Percentiles rank a stretch among this genome's conserved stretches.
Evolutionary conservation across 2,797 vertebrate genomes (phyloP).

Genomic region (Falco berigora): DNA sequence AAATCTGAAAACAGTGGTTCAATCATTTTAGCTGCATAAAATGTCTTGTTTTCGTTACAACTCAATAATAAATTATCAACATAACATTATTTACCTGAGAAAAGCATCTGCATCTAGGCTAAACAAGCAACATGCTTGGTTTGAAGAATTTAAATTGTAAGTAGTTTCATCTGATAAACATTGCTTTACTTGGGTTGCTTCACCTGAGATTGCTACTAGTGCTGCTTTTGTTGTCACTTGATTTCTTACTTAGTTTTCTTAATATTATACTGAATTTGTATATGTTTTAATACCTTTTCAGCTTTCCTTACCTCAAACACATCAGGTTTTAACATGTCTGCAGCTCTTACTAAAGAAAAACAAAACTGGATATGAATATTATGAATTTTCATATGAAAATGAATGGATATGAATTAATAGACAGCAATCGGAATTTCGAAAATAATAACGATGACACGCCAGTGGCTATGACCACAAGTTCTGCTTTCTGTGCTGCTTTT

Average conservation of each 20-base stretch:
- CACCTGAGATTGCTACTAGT: background rate
- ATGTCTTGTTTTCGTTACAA: background rate
- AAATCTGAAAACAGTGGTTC: background rate
- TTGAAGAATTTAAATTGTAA: background rate
- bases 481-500: slow-evolving; percentile 4
- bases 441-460: background rate
- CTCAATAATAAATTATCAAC: background rate
- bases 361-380: background rate
- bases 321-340: background rate
- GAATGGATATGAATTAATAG: background rate
- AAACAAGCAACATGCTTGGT: background rate
- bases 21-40: background rate
- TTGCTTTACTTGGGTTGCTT: background rate
- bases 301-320: background rate
- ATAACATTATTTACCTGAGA: background rate
- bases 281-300: background rate
- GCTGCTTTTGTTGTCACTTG: background rate
- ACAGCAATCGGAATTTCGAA: background rate
- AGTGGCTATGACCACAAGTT: background rate
- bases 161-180: background rate
- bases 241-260: background rate
- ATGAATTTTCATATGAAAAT: too few species aligned
- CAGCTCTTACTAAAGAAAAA: background rate
- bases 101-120: background rate
- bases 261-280: background rate